A percentile compares a stretch with the other conserved stretches of the same genome.
Evolutionary conservation across 64 coral and sea anemone genomes (phyloP).

Genomic region (Montipora cactus): DNA sequence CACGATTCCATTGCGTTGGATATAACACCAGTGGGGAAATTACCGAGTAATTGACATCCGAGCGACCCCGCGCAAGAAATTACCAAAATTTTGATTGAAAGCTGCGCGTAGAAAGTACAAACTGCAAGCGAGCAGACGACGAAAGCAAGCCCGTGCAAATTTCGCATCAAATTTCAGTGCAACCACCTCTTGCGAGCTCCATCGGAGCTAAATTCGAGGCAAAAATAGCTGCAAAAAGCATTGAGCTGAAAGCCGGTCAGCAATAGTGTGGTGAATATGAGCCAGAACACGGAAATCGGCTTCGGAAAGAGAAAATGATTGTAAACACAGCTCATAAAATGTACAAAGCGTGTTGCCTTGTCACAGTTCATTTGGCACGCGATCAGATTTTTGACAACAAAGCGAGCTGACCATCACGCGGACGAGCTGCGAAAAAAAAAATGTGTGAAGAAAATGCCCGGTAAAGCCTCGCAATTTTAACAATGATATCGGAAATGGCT

Average conservation of each 20-base stretch:
- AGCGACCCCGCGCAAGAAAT: not conserved
- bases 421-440: not conserved
- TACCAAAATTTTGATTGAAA: too few species aligned
- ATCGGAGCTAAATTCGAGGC: too few species aligned
- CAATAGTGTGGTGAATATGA: not conserved
- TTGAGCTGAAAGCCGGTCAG: not conserved
- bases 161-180: slow-evolving; percentile 33
- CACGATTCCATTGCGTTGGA: too few species aligned
- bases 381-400: slow-evolving; percentile 32
- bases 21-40: not conserved
- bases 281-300: not conserved
- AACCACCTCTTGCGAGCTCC: slow-evolving; percentile 13
- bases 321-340: not conserved
- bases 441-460: not conserved
- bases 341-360: not conserved
- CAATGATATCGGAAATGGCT: not conserved
- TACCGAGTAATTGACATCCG: not conserved
- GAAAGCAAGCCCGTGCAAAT: not conserved
- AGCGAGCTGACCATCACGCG: not conserved
- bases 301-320: not conserved
- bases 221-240: not conserved
- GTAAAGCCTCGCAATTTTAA: not conserved
- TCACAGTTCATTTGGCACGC: slow-evolving; percentile 34
- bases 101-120: not conserved
- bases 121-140: not conserved